A percentile compares a stretch with the other conserved stretches of the same genome.
Evolutionary conservation across 2,113 vertebrate genomes (phyloP).

Genomic region (Tachycineta bicolor): DNA sequence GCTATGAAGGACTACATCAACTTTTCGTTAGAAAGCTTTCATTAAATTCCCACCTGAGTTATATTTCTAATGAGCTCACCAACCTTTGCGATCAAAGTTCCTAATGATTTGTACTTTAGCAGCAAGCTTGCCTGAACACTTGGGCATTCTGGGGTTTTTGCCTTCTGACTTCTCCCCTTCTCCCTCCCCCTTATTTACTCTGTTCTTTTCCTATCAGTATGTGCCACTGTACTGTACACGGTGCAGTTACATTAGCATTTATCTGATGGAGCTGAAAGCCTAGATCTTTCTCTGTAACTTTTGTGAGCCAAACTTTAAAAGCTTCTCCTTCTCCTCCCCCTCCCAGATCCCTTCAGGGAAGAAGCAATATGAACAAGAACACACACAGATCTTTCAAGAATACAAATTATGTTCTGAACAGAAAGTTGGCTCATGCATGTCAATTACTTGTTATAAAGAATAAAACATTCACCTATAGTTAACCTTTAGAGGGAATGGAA

Average conservation of each 20-base stretch:
- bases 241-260: slow-evolving; percentile 25
- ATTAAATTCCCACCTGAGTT: neutral
- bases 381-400: slow-evolving; percentile 35
- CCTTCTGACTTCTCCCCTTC: neutral
- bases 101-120: neutral
- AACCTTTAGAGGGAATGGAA: slow-evolving; percentile 44
- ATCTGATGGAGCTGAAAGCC: slow-evolving; percentile 44
- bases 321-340: slow-evolving; percentile 10
- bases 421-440: slow-evolving; percentile 48
- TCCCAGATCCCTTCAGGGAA: slow-evolving; percentile 45
- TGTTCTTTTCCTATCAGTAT: slow-evolving; percentile 28
- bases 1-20: neutral
- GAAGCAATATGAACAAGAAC: slow-evolving; percentile 41
- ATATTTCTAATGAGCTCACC: neutral
- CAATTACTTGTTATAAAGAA: slow-evolving; percentile 56
- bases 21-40: neutral
- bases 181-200: slow-evolving; percentile 1
- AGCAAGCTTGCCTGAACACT: neutral
- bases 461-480: slow-evolving; percentile 57
- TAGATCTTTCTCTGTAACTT: slow-evolving; percentile 53
- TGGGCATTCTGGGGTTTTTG: neutral
- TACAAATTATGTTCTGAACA: slow-evolving; percentile 62
- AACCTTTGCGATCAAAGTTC: neutral
- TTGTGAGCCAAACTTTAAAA: slow-evolving; percentile 57
- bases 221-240: neutral